A percentile compares a stretch with the other conserved stretches of the same genome.
Evolutionary conservation across 2,113 vertebrate genomes (phyloP).

Genomic region (Ifrita kowaldi): DNA sequence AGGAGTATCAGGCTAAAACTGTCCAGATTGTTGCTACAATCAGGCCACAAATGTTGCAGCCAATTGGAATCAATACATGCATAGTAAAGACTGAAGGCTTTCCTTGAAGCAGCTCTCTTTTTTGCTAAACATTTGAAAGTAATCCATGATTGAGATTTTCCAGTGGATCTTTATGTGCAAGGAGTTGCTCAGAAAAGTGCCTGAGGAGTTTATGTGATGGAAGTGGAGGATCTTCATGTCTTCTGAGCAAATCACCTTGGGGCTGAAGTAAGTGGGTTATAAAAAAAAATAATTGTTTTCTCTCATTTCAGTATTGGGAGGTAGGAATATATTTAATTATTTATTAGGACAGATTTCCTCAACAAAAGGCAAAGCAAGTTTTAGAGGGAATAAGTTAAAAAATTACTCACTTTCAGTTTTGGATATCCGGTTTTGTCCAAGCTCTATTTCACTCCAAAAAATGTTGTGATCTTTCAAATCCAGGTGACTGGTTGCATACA

Average conservation of each 20-base stretch:
- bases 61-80: not conserved
- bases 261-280: not conserved
- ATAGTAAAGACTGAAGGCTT: not conserved
- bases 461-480: not conserved
- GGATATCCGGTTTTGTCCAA: slow-evolving; percentile 27
- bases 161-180: not conserved
- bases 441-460: slow-evolving; percentile 24
- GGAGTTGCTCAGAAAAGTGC: not conserved
- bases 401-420: not conserved
- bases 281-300: not conserved
- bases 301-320: not conserved
- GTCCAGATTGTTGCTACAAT: not conserved
- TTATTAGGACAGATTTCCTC: not conserved
- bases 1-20: not conserved
- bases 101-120: not conserved
- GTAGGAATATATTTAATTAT: not conserved
- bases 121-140: not conserved
- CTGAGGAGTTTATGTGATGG: not conserved
- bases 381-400: not conserved
- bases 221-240: not conserved
- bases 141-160: not conserved
- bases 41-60: not conserved
- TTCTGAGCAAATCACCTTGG: not conserved
- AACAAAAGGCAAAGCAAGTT: not conserved
- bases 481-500: not conserved